Evolutionary conservation across 2,888 invertebrate genomes (phyloP), one percentile per base, ranked within the genome.

Genomic region (Danaus chrysippus): DNA sequence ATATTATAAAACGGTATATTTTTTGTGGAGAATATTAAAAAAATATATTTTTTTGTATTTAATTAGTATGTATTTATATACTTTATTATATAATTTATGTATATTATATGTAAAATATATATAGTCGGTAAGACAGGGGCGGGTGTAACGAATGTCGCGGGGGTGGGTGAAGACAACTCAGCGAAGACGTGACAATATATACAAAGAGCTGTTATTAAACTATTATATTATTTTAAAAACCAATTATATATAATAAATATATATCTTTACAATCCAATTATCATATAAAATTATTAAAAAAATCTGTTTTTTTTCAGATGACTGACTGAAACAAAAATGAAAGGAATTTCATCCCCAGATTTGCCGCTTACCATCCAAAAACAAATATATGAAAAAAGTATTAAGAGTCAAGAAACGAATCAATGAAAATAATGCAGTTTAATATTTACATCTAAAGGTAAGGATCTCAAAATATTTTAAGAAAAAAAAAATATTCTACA

Each of bases 101-200:
- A 59, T 10, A 12, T 19, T 23, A 58, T 44, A 49, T 76, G 75
- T 74, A 73, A 70, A 72, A 75, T 77, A 77, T 56, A 66, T 65
- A 74, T 77, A 78, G 74, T 79, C 76, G 83, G 86, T 87, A 89
- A 89, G 89, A 89, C 84, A 81, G 63, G 77, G 75, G 64, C 73
- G 76, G 71, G 73, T 70, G 74, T 71, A 76, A 68, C 69, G 64
- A 71, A 82, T 78, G 78, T 79, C 78, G 66, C 71, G 73, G 75
- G 68, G 75, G 73, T 72, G 76, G 82, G 81, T 87, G 88, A 89
- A 89, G 89, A 90, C 87, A 87, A 78, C 82, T 78, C 71, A 70
- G 73, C 77, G 86, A 89, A 89, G 88, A 89, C 87, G 82, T 83
- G 80, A 65, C 65, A 23, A 59, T 61, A 81, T 71, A 17, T 70